phyloP scores from a whole-genome alignment of 64 coral and sea anemone species.

The Platygyra sinensis region DNA sequence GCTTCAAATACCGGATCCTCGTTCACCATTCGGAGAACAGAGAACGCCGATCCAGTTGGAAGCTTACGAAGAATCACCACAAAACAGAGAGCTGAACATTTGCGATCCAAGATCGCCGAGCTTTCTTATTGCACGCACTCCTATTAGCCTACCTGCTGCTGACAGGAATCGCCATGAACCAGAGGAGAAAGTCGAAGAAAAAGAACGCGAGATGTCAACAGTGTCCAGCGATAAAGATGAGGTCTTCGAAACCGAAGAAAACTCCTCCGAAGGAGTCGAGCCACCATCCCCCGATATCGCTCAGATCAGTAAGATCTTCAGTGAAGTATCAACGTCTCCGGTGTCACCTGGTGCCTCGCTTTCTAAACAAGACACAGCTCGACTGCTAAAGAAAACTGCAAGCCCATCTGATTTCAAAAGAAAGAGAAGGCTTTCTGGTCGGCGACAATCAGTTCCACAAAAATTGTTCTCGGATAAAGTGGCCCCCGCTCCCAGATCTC shows the following conservation, averaged over 20 bases:
- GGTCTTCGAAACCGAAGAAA: neutral
- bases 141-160: slow-evolving; percentile 28
- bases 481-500: slow-evolving; percentile 61
- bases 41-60: slow-evolving; percentile 85
- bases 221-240: slow-evolving; percentile 14
- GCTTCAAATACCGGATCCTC: slow-evolving; percentile 70
- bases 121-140: slow-evolving; percentile 60
- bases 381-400: slow-evolving; percentile 77
- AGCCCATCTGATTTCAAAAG: slow-evolving; percentile 82
- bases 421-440: slow-evolving; percentile 44
- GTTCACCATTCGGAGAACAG: slow-evolving; percentile 65
- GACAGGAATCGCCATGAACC: neutral
- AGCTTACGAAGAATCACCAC: slow-evolving; percentile 85
- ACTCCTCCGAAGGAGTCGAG: slow-evolving; percentile 2
- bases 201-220: neutral
- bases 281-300: slow-evolving; percentile 23
- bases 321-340: slow-evolving; percentile 11
- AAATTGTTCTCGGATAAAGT: slow-evolving; percentile 83
- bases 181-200: slow-evolving; percentile 1
- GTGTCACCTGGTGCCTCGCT: slow-evolving; percentile 80
- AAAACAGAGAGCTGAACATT: slow-evolving; percentile 66
- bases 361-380: slow-evolving; percentile 73
- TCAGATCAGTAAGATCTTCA: slow-evolving; percentile 28
- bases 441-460: slow-evolving; percentile 81
- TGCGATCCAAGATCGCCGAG: slow-evolving; percentile 83